Evolutionary conservation across 2,113 vertebrate genomes (phyloP).

Genomic region (Agapornis roseicollis): DNA sequence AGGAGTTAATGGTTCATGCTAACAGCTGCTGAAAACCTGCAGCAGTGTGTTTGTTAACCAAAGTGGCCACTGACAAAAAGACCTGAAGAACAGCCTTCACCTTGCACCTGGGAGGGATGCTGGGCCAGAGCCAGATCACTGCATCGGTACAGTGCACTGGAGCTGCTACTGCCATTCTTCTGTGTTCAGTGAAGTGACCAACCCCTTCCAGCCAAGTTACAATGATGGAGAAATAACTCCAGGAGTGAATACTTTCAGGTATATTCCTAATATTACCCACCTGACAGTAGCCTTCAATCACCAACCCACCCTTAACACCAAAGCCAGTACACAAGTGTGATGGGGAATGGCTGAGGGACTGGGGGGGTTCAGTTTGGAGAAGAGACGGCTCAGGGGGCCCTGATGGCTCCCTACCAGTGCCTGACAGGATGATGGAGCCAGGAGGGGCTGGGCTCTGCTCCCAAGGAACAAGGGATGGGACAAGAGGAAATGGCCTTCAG

Average conservation of each 20-base stretch:
- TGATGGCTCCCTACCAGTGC: neutral
- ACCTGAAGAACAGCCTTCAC: neutral
- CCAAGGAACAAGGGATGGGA: too few species aligned
- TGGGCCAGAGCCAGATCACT: fast-evolving
- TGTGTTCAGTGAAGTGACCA: neutral
- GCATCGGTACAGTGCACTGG: fast-evolving
- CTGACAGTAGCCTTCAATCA: neutral
- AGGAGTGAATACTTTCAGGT: neutral
- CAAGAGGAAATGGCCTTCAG: too few species aligned
- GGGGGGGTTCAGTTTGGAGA: neutral
- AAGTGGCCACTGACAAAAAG: neutral
- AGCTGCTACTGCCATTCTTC: fast-evolving
- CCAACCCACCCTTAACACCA: neutral
- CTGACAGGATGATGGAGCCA: neutral
- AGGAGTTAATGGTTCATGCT: conserved; percentile 40
- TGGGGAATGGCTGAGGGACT: neutral
- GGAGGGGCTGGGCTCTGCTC: too few species aligned
- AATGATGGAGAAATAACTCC: neutral
- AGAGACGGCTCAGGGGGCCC: neutral
- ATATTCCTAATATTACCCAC: neutral
- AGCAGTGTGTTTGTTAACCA: neutral
- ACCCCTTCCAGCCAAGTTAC: neutral
- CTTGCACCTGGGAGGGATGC: neutral
- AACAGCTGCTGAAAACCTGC: conserved; percentile 3
- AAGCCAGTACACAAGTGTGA: neutral